A percentile compares a stretch with the other conserved stretches of the same genome.
These are phyloP conservation scores for Bombus balteatus DNA, from an alignment of 1,140 invertebrate genomes.

Conservation along the genomic window DNA sequence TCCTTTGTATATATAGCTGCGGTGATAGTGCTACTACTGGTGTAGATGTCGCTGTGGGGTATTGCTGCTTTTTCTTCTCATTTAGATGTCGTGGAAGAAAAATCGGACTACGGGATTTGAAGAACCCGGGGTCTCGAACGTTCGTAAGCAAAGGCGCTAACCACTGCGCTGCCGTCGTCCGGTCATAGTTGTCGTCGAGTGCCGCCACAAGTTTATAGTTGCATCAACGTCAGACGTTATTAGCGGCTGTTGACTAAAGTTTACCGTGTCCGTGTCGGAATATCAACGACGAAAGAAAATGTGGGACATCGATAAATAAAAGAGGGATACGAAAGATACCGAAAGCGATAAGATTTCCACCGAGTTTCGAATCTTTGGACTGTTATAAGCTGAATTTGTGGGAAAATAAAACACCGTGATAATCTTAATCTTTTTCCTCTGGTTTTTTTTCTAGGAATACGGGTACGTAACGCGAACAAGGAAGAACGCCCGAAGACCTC, in stretches of 20 bases:
- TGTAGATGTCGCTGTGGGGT: no score
- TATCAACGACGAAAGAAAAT: not conserved
- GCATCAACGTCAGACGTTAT: no score
- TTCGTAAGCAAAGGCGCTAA: no score
- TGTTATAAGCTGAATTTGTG: not conserved
- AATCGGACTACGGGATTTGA: no score
- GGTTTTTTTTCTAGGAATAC: not conserved
- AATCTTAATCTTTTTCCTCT: not conserved
- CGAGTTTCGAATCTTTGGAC: not conserved
- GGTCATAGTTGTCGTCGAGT: no score
- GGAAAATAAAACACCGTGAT: not conserved
- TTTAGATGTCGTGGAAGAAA: no score
- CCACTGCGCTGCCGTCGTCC: no score
- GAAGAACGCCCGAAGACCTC: conserved; percentile 18
- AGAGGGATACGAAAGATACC: not conserved
- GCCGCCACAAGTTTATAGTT: no score
- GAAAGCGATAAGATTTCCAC: not conserved
- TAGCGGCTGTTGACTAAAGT: not conserved
- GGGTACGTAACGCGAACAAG: not conserved
- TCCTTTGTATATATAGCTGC: no score
- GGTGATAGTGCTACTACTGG: no score
- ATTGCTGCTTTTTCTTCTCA: no score
- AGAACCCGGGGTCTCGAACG: no score
- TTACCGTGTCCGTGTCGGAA: not conserved
- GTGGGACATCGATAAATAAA: not conserved